These are phyloP conservation scores for Shinisaurus crocodilurus DNA, from an alignment of 2,113 vertebrate species.

Conservation along the genomic window DNA sequence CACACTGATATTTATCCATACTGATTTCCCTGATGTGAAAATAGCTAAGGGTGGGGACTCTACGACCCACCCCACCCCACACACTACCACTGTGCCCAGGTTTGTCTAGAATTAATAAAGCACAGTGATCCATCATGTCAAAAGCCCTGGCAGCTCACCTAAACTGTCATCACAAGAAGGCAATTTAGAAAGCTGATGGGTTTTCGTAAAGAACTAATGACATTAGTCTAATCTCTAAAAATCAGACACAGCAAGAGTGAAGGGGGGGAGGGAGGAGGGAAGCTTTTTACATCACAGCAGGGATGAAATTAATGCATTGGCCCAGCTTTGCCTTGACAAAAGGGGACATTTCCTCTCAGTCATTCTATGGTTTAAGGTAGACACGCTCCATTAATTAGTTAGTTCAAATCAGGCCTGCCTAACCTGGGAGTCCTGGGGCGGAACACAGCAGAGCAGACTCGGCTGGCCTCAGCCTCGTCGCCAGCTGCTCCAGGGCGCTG, in stretches of 20 bases:
- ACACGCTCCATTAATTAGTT: neutral
- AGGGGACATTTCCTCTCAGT: no score
- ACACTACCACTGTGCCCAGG: neutral
- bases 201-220: conserved; percentile 40
- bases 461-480: no score
- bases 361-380: no score
- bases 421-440: no score
- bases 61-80: neutral
- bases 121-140: neutral
- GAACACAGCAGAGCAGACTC: neutral
- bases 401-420: neutral
- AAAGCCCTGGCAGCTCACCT: conserved; percentile 30
- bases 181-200: conserved; percentile 21
- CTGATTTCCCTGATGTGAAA: neutral
- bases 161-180: conserved; percentile 28
- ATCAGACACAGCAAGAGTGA: neutral
- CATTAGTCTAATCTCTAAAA: conserved; percentile 41
- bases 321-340: neutral
- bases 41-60: neutral
- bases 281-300: conserved; percentile 9
- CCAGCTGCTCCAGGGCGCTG: neutral
- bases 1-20: neutral
- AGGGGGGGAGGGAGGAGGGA: neutral
- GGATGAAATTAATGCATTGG: neutral
- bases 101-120: conserved; percentile 21